Percentiles rank a stretch among this genome's conserved stretches.
Evolutionary conservation across 2,113 vertebrate species (phyloP).

Genomic region (Lasiurus borealis): DNA sequence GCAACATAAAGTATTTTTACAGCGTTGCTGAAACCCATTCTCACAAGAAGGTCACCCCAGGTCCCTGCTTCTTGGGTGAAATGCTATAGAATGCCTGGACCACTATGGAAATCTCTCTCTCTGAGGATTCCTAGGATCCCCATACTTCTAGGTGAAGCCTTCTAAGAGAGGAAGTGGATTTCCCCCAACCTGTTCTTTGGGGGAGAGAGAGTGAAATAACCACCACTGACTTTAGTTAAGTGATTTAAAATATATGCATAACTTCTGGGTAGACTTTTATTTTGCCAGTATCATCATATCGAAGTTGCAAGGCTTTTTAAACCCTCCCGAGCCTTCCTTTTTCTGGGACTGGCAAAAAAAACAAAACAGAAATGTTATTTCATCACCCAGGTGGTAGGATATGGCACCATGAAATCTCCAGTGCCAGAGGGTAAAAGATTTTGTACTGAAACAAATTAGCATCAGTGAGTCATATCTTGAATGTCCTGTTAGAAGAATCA

Average conservation of each 20-base stretch:
- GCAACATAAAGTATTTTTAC: constrained; percentile 80
- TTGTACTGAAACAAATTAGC: constrained; percentile 89
- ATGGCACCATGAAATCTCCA: constrained; percentile 85
- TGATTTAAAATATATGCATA: constrained; percentile 63
- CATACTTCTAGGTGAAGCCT: constrained; percentile 69
- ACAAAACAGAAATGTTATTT: constrained; percentile 77
- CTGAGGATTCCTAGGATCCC: constrained; percentile 73
- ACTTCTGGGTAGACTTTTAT: constrained; percentile 68
- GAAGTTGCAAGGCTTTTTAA: constrained; percentile 63
- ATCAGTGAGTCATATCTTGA: constrained; percentile 89
- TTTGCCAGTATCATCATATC: constrained; percentile 71
- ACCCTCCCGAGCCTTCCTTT: constrained; percentile 67
- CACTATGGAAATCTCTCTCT: constrained; percentile 68
- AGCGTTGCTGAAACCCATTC: constrained; percentile 70
- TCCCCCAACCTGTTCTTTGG: constrained; percentile 65
- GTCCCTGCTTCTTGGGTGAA: constrained; percentile 71
- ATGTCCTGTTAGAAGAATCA: constrained; percentile 85
- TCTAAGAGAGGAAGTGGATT: constrained; percentile 73
- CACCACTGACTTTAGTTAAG: constrained; percentile 75
- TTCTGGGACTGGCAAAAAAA: constrained; percentile 72
- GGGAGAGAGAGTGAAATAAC: constrained; percentile 77
- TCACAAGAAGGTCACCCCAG: constrained; percentile 80
- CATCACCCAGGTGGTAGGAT: constrained; percentile 82
- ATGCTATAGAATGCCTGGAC: constrained; percentile 59
- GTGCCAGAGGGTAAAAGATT: constrained; percentile 89